Conservation (phyloP, 2,113 vertebrate species). For the Sylvia atricapilla region DNA sequence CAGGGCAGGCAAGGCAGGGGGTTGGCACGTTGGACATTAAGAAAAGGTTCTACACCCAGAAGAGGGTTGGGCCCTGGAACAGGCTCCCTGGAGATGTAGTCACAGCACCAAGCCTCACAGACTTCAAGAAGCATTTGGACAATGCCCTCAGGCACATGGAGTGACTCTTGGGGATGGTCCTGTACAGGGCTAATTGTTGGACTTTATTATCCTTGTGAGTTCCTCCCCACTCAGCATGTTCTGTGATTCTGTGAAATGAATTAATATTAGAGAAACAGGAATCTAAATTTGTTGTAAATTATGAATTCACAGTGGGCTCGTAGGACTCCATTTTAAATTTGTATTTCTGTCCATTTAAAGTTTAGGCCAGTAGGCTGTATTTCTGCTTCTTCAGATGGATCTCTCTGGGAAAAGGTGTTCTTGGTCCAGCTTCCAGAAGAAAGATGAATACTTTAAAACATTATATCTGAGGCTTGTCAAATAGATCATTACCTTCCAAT, state of each 20-base stretch:
- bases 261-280: not conserved
- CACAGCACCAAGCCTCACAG: too few relatives aligned
- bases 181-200: not conserved
- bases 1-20: not conserved
- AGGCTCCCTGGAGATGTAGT: not conserved
- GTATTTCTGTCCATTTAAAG: not conserved
- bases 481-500: not conserved
- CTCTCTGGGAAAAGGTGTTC: not conserved
- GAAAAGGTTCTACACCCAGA: not conserved
- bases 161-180: too few relatives aligned
- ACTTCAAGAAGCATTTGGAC: not conserved
- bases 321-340: not conserved
- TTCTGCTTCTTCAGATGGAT: not conserved
- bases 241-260: not conserved
- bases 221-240: not conserved
- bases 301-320: not conserved
- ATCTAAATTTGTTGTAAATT: not conserved
- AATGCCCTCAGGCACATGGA: not conserved
- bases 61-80: not conserved
- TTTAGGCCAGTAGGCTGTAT: not conserved
- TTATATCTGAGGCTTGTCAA: not conserved
- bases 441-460: not conserved
- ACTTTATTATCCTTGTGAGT: not conserved
- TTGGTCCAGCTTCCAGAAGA: not conserved
- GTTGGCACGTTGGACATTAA: not conserved